phyloP scores from a whole-genome alignment of 2,113 vertebrate genomes.

The Physeter macrocephalus region DNA sequence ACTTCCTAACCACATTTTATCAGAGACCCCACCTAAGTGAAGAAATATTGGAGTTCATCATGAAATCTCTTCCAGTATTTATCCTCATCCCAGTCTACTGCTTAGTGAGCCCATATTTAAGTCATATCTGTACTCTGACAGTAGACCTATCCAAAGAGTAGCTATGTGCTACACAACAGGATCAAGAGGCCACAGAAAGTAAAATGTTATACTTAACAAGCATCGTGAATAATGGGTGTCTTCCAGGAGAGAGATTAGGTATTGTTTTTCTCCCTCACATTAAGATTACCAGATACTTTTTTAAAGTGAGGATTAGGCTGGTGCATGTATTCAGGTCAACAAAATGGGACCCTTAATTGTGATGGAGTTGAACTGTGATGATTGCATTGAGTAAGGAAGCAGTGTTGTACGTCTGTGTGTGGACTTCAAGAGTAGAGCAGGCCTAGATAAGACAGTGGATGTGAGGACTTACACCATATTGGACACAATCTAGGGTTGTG shows the following conservation, averaged over 20 bases:
- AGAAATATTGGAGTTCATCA: neutral
- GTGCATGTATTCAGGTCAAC: neutral
- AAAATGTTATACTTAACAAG: neutral
- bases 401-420: neutral
- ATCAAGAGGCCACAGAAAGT: neutral
- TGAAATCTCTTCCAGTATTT: neutral
- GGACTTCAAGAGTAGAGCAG: neutral
- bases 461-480: neutral
- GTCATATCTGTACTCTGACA: neutral
- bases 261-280: neutral
- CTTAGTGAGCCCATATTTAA: neutral
- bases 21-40: neutral
- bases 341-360: neutral
- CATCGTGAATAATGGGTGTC: neutral
- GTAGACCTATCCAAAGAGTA: neutral
- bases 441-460: neutral
- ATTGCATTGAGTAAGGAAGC: neutral
- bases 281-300: neutral
- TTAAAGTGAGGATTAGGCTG: neutral
- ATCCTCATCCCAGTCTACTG: neutral
- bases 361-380: neutral
- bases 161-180: neutral
- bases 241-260: neutral
- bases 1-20: neutral
- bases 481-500: neutral